Evolutionary conservation across 2,797 vertebrate genomes (phyloP).

Genomic region (Merluccius polli): DNA sequence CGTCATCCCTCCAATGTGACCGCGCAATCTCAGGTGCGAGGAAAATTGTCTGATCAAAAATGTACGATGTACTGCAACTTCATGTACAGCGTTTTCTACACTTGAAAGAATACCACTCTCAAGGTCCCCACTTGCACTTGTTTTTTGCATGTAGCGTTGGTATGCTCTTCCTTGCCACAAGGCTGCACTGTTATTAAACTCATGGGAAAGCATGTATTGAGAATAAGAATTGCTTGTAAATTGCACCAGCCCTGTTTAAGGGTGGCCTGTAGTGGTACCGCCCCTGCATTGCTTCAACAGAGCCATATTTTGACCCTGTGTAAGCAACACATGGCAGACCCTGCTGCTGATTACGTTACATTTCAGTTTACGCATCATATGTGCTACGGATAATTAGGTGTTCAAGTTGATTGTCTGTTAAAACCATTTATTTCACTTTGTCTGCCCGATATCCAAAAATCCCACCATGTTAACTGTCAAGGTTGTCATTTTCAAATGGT

Average conservation of each 20-base stretch:
- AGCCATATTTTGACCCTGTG: background rate
- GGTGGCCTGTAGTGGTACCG: background rate
- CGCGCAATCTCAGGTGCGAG: slow-evolving; percentile 47
- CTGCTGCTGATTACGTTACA: background rate
- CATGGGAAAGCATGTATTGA: slow-evolving; percentile 39
- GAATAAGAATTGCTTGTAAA: background rate
- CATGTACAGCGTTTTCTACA: background rate
- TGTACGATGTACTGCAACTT: slow-evolving; percentile 10
- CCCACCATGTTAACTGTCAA: background rate
- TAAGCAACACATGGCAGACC: background rate
- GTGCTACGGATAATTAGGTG: background rate
- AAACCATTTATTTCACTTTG: background rate
- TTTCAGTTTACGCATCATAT: background rate
- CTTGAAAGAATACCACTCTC: slow-evolving; percentile 9
- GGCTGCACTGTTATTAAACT: background rate
- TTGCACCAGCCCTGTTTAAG: background rate
- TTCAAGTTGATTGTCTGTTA: background rate
- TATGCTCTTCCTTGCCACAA: background rate
- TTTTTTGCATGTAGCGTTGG: background rate
- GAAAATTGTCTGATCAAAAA: slow-evolving; percentile 13
- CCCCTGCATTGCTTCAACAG: background rate
- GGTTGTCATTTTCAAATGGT: no score
- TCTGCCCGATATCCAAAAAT: background rate
- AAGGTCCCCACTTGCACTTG: background rate
- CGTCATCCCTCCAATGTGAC: slow-evolving; percentile 9